Conservation (phyloP, 2,113 vertebrate species). For the Ochotona princeps region DNA sequence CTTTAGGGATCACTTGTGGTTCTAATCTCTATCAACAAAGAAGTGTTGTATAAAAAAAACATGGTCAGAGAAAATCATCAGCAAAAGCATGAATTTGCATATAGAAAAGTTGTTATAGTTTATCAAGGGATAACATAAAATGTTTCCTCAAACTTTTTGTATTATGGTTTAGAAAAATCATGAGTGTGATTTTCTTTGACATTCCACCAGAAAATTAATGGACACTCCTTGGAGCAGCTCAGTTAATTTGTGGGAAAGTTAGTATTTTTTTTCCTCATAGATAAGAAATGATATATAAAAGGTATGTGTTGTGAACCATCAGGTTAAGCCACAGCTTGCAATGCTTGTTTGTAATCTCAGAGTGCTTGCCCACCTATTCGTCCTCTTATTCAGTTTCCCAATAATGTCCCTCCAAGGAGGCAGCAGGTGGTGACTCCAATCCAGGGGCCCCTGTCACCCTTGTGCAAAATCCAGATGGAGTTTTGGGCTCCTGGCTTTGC, state of each 20-base stretch:
- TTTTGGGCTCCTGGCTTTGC: too few species aligned
- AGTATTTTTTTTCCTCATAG: neutral
- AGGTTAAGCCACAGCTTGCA: too few species aligned
- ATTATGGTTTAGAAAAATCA: slow-evolving; percentile 19
- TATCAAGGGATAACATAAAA: neutral
- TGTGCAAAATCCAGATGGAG: too few species aligned
- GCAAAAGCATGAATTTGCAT: neutral
- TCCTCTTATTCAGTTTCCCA: too few species aligned
- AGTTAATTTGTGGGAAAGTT: slow-evolving; percentile 10
- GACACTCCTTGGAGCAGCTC: too few species aligned
- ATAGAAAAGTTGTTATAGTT: neutral
- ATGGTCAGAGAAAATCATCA: slow-evolving; percentile 26
- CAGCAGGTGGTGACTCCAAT: too few species aligned
- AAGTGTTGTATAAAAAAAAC: neutral
- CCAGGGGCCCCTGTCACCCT: too few species aligned
- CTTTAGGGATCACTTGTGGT: neutral
- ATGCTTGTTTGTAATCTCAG: too few species aligned
- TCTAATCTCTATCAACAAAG: neutral
- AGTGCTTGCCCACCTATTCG: too few species aligned
- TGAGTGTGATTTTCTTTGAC: neutral
- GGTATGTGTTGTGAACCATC: too few species aligned
- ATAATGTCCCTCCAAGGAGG: too few species aligned
- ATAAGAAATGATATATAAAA: neutral
- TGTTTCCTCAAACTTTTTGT: neutral
- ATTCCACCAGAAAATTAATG: neutral